Evolutionary conservation across 2,797 vertebrate genomes (phyloP), one percentile per base, ranked within the genome.

Genomic region (Pterois miles): DNA sequence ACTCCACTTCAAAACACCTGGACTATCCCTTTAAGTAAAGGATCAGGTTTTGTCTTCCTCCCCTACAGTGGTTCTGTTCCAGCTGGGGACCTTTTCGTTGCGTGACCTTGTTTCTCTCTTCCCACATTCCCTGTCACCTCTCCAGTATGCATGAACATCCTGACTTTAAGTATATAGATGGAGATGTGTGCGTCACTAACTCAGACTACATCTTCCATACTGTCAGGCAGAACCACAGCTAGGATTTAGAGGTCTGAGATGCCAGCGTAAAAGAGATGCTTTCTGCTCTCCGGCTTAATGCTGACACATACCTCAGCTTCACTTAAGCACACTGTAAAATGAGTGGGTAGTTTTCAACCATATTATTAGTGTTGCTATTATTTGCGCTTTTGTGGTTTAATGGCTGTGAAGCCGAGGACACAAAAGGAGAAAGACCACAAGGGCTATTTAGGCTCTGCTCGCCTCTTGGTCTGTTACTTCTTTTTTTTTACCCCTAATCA

Each of bases 171-270:
- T 67, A 56, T 18, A 16, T 62, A 46, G 66, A 65, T 50, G 16
- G 52, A 64, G 56, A 73, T 59, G 63, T 52, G 76, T 40, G 72
- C 63, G 31, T 69, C 71, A 7, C 74, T 38, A 73, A 80, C 78
- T 90, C 71, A 81, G 79, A 68, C 82, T 76, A 72, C 84, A 91
- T 74, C 72, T 48, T 81, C 25, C 48, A 50, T 46, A 52, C 34
- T 43, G 54, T 58, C 74, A 86, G 46, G 68, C 65, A 64, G 81
- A 90, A 82, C 70, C 66, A 23, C 69, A 48, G 84, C 80, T 88
- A 82, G 75, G 86, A 91, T 92, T 92, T 84, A 91, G 78, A 83
- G 83, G 48, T 59, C 70, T 23, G 77, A 74, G 79, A 83, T 90
- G 86, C 80, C 82, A 43, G 73, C 59, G 77, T 80, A 92, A 92